A percentile compares a stretch with the other conserved stretches of the same genome.
Conservation (phyloP, 1,140 invertebrate genomes). For the Panulirus ornatus region DNA sequence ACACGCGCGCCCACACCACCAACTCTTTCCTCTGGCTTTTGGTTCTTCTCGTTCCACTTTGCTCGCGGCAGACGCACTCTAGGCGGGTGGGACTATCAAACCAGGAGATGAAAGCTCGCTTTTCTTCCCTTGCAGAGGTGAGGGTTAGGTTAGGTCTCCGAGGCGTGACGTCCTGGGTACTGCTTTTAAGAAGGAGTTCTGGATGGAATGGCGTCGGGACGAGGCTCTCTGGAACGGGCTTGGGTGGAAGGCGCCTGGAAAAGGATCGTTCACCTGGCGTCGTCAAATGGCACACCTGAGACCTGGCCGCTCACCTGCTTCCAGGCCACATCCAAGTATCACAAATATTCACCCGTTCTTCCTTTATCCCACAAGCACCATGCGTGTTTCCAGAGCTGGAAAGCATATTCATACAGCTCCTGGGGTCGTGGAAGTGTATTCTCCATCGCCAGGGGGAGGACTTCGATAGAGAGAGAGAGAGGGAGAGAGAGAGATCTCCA, state of each 20-base stretch:
- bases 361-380: slow-evolving; percentile 1
- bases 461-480: not conserved
- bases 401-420: not conserved
- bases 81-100: too few relatives aligned
- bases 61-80: too few relatives aligned
- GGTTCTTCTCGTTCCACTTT: not conserved
- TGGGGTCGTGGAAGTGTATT: too few relatives aligned
- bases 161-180: too few relatives aligned
- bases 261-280: slow-evolving; percentile 49
- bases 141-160: too few relatives aligned
- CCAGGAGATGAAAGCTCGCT: too few relatives aligned
- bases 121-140: too few relatives aligned
- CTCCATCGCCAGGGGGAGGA: too few relatives aligned
- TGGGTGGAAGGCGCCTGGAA: not conserved
- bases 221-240: not conserved
- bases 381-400: not conserved
- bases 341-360: slow-evolving; percentile 37
- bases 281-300: slow-evolving; percentile 63
- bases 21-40: not conserved
- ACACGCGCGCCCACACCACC: slow-evolving; percentile 32
- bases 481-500: not conserved
- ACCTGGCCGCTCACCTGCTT: slow-evolving; percentile 37
- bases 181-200: not conserved
- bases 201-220: not conserved
- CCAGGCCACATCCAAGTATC: slow-evolving; percentile 36